Conservation (phyloP, 2,113 vertebrate species). For the Leptodactylus fuscus region DNA sequence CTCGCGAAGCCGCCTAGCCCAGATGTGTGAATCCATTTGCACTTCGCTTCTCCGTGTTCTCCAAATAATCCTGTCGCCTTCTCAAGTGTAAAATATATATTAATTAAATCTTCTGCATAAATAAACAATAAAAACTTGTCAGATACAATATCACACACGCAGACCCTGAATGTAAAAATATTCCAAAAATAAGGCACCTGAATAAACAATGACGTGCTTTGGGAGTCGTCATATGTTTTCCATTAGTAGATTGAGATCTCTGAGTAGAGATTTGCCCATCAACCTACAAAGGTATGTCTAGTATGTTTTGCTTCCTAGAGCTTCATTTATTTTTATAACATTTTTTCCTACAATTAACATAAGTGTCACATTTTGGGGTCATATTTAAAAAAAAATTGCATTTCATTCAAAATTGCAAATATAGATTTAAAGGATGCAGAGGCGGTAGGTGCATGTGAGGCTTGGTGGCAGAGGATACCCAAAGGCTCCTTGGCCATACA, state of each 20-base stretch:
- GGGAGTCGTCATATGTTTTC: not conserved
- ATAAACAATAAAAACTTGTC: not conserved
- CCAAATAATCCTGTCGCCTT: too few relatives aligned
- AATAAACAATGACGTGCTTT: not conserved
- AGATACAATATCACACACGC: not conserved
- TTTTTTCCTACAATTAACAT: not conserved
- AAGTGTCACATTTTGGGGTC: too few relatives aligned
- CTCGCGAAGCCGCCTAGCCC: not conserved
- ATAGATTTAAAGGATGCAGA: too few relatives aligned
- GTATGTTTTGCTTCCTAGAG: too few relatives aligned
- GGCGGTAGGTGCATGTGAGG: too few relatives aligned
- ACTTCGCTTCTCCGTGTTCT: not conserved
- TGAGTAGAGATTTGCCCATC: not conserved
- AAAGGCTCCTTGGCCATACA: too few relatives aligned
- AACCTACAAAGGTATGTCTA: not conserved
- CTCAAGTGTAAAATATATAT: not conserved
- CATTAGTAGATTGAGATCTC: not conserved
- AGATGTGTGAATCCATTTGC: not conserved
- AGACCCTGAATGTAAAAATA: not conserved
- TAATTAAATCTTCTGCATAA: not conserved
- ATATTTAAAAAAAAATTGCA: too few relatives aligned
- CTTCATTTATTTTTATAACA: not conserved
- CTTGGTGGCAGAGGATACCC: too few relatives aligned
- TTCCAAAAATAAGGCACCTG: constrained; percentile 4
- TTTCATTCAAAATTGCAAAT: too few relatives aligned